These are phyloP conservation scores for Ostrea edulis DNA, from an alignment of 1,140 invertebrate species.

Conservation along the genomic window DNA sequence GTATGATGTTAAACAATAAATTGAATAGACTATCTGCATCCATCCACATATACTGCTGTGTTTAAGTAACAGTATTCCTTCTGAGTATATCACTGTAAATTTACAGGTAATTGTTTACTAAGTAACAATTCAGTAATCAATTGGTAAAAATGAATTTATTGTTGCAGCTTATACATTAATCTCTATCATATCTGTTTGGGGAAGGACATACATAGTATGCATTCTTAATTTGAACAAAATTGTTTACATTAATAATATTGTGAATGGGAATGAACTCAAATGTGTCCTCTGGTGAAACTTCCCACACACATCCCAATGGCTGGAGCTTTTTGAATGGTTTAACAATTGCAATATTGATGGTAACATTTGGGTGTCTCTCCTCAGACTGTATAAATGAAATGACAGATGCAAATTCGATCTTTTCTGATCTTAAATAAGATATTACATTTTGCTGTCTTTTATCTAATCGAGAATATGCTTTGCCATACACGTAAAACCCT, in stretches of 20 bases:
- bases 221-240: slow-evolving; percentile 41
- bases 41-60: too few species aligned
- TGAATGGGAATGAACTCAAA: slow-evolving; percentile 46
- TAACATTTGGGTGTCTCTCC: background rate
- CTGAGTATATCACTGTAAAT: too few species aligned
- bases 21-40: too few species aligned
- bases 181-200: background rate
- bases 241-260: slow-evolving; percentile 50
- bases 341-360: slow-evolving; percentile 47
- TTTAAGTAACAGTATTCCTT: too few species aligned
- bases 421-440: slow-evolving; percentile 4
- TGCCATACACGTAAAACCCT: slow-evolving; percentile 53
- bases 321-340: slow-evolving; percentile 46
- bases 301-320: slow-evolving; percentile 47
- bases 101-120: too few species aligned
- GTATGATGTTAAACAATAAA: too few species aligned
- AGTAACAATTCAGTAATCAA: too few species aligned
- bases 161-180: too few species aligned
- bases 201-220: slow-evolving; percentile 53
- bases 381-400: slow-evolving; percentile 50
- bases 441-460: slow-evolving; percentile 55
- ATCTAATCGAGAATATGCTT: slow-evolving; percentile 43
- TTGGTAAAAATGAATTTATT: too few species aligned
- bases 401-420: slow-evolving; percentile 45
- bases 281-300: slow-evolving; percentile 33